phyloP scores from a whole-genome alignment of 1,140 invertebrate genomes.

The Atta colombica region DNA sequence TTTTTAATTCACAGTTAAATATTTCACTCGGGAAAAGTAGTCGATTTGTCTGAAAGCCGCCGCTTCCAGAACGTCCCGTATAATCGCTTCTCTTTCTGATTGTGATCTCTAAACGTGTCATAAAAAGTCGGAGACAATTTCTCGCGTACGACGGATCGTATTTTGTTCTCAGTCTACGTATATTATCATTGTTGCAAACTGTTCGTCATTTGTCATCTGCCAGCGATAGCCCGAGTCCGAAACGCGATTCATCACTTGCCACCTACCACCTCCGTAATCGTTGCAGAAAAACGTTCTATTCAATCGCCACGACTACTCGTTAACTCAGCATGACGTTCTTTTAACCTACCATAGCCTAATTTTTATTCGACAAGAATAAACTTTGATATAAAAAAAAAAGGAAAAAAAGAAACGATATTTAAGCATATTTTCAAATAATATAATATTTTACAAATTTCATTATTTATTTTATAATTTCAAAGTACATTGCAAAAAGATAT shows the following conservation, averaged over 20 bases:
- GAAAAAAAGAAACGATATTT: not conserved
- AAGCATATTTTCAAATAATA: not conserved
- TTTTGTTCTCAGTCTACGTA: constrained; percentile 43
- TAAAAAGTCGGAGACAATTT: constrained; percentile 54
- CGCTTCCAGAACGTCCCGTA: constrained; percentile 11
- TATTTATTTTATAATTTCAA: not conserved
- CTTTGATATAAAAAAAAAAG: not conserved
- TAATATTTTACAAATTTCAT: not conserved
- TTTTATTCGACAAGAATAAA: not conserved
- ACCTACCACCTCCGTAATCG: constrained; percentile 26
- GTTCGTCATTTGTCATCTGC: constrained; percentile 59
- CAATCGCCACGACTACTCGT: constrained; percentile 54
- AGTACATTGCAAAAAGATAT: not conserved
- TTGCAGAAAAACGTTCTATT: constrained; percentile 61
- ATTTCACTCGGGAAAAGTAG: not conserved
- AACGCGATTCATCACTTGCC: constrained; percentile 55
- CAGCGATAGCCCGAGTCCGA: constrained; percentile 47
- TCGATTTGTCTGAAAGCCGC: constrained; percentile 3
- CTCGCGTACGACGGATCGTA: constrained; percentile 14
- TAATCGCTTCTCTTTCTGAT: constrained; percentile 36
- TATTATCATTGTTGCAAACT: constrained; percentile 58
- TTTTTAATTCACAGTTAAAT: constrained; percentile 30
- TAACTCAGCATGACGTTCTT: constrained; percentile 47
- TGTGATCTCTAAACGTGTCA: constrained; percentile 32
- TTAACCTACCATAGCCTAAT: constrained; percentile 6